Evolutionary conservation across 2,797 vertebrate genomes (phyloP).

Genomic region (Diglossa cyanea): DNA sequence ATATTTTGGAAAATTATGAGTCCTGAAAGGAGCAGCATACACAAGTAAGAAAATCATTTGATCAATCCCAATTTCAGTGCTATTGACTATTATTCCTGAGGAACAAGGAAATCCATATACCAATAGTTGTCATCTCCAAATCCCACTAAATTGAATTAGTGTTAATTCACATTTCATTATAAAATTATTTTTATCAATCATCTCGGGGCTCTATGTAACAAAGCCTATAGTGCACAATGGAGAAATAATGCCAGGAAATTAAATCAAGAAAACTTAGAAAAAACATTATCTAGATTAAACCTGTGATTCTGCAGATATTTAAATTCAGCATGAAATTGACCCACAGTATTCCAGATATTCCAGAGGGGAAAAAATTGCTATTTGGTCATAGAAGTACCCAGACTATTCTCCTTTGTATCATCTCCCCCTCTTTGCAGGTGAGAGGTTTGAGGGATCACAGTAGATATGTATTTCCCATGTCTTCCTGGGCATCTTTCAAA

Average conservation of each 20-base stretch:
- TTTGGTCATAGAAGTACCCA: background rate
- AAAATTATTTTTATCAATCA: conserved; percentile 44
- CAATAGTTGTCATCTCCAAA: conserved; percentile 14
- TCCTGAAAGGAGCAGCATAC: background rate
- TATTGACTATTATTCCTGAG: conserved; percentile 31
- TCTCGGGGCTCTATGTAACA: background rate
- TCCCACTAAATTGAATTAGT: conserved; percentile 36
- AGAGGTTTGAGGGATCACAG: background rate
- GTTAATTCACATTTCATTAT: conserved; percentile 54
- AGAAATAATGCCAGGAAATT: conserved; percentile 11
- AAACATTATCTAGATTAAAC: conserved; percentile 32
- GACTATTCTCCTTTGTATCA: background rate
- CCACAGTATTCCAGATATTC: background rate
- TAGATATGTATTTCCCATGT: background rate
- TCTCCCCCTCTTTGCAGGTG: background rate
- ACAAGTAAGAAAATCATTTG: background rate
- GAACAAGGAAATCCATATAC: conserved; percentile 37
- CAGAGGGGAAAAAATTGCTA: background rate
- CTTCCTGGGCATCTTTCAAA: background rate
- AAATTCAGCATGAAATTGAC: conserved; percentile 29
- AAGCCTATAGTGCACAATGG: background rate
- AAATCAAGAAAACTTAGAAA: conserved; percentile 22
- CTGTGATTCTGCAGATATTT: conserved; percentile 48
- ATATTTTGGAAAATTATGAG: background rate
- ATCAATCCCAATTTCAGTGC: background rate